Base-by-base conservation (phyloP, 1,140 invertebrate genomes). In the Anagrus nilaparvatae region DNA sequence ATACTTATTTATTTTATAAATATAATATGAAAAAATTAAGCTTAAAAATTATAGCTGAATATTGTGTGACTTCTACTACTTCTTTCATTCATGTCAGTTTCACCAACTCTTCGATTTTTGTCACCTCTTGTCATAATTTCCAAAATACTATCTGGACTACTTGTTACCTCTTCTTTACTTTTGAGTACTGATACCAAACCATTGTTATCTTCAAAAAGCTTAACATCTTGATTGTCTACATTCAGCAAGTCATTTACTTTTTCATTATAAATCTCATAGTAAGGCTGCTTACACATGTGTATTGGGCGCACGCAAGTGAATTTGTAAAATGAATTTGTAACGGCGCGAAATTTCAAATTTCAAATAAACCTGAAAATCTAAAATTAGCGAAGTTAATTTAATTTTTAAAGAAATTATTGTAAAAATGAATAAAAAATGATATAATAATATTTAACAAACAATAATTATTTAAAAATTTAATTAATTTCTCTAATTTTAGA, bases 181-280 rank as follows among this genome's bases (percentile, higher is more conserved):
- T 74, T 67, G 6, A 51, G 47, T 5, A 70, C 55, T 29, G 56
- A 58, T 10, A 78, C 69, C 47, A 72, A 67, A 1, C 77, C 74
- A 31, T 71, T 69, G 16, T 57, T 49, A 18, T 75, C 70, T 52
- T 85, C 81, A 10, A 75, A 63, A 25, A 87, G 67, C 58, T 80
- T 83, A 0, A 86, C 51, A 49, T 77, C 73, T 21, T 65, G 69
- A 25, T 69, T 71, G 23, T 68, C 63, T 3, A 69, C 60, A 44
- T 77, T 64, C 0, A 89, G 56, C 1, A 88, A 61, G 58, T 90
- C 85, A 44, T 72, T 76, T 0, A 89, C 66, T 44, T 75, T 78
- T 59, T 90, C 86, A 65, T 87, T 87, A 49, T 86, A 87, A 36
- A 89, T 86, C 61, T 88, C 85, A 39, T 88, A 74, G 57, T 81